Evolutionary conservation across 2,888 invertebrate genomes (phyloP).

Genomic region (Myopa testacea): DNA sequence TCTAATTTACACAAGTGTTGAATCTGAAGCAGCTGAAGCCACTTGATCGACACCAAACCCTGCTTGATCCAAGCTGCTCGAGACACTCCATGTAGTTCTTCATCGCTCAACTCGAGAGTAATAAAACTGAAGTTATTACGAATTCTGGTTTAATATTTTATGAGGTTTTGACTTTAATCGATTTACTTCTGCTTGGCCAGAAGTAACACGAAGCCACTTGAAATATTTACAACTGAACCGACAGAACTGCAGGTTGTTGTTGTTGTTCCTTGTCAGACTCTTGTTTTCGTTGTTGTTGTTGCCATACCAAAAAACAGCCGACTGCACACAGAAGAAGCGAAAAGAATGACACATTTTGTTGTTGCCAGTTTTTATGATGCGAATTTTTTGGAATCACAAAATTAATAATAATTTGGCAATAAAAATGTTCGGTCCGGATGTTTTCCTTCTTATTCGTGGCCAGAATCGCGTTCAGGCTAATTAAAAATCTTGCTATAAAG

Average conservation of each 20-base stretch:
- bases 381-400: slow-evolving; percentile 20
- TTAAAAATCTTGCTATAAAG: background rate
- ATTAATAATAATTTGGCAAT: slow-evolving; percentile 31
- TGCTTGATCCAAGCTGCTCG: too few species aligned
- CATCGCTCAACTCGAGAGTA: background rate
- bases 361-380: slow-evolving; percentile 17
- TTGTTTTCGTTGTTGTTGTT: background rate
- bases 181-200: slow-evolving; percentile 37
- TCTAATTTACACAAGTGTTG: too few species aligned
- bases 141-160: slow-evolving; percentile 43
- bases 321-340: too few species aligned
- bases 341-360: background rate
- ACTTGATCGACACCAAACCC: too few species aligned
- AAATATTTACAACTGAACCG: background rate
- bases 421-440: slow-evolving; percentile 1
- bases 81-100: too few species aligned
- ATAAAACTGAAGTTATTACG: slow-evolving; percentile 33
- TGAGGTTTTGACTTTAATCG: slow-evolving; percentile 44
- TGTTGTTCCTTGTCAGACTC: background rate
- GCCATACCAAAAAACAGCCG: background rate
- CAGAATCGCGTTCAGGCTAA: background rate
- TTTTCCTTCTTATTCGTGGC: background rate
- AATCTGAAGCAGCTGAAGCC: too few species aligned
- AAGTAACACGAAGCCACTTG: background rate
- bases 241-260: background rate